Conservation (phyloP, 2,113 vertebrate genomes). For the Andinoacara biseriatus region DNA sequence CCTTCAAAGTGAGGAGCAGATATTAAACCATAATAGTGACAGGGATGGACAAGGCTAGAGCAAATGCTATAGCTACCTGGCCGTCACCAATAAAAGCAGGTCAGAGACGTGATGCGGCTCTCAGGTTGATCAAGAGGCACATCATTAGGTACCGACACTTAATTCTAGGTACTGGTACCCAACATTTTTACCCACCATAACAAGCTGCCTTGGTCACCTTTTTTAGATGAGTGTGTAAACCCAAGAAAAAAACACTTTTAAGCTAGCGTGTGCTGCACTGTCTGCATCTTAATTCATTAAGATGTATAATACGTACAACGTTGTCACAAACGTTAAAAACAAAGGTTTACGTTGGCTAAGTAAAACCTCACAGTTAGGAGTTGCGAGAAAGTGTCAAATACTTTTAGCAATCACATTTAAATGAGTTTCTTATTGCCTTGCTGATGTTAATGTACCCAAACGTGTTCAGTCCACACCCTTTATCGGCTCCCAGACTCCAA, state of each 20-base stretch:
- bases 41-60: neutral
- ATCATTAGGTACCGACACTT: too few relatives aligned
- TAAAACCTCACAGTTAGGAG: neutral
- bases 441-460: slow-evolving; percentile 3
- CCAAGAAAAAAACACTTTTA: neutral
- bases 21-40: neutral
- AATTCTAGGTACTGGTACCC: too few relatives aligned
- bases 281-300: neutral
- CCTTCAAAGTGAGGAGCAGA: too few relatives aligned
- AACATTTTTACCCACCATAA: too few relatives aligned
- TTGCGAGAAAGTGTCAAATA: neutral
- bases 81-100: neutral
- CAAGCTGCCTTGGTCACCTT: too few relatives aligned
- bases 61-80: neutral
- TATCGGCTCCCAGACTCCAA: neutral
- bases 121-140: neutral
- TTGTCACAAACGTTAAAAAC: neutral
- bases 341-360: neutral
- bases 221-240: too few relatives aligned
- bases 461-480: slow-evolving; percentile 20
- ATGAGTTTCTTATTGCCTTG: neutral
- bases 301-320: neutral
- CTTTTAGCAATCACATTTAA: neutral
- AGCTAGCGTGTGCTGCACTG: neutral
- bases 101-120: neutral